Base-by-base conservation (phyloP, 2,888 invertebrate genomes). In the Drosophila sordidula region DNA sequence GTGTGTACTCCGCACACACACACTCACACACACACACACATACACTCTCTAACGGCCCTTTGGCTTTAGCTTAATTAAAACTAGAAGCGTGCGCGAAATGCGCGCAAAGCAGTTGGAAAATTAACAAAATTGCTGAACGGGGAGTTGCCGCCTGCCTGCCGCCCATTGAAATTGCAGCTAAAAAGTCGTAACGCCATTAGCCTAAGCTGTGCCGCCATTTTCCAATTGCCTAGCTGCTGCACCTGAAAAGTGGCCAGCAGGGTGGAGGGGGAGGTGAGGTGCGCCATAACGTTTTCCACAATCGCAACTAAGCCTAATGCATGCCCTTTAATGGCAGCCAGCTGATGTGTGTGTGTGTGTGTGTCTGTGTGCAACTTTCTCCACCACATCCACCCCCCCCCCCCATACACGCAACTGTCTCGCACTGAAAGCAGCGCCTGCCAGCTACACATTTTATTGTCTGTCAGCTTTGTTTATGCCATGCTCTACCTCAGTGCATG, bases 21-120 rank as follows among this genome's bases (percentile, higher is more conserved):
- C n/a, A 25, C 38, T 14, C 14, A 6, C 6, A 38, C n/a, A n/a
- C n/a, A 25, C 38, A 38, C 14, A 6, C 6, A 38, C 25, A 26
- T 51, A 63, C 52, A 63, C 50, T 29, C 67, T 44, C 29, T 41
- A 55, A 52, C 51, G 49, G 45, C 36, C 58, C 52, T 78, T 78
- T 70, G 68, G 57, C 63, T 76, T 64, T 51, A 46, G 82, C 86
- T 87, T 87, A 88, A 83, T 83, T 83, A 88, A 87, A 83, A 85
- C 77, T 87, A 68, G 79, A 50, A 54, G 65, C 55, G 70, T 50
- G 75, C 71, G 78, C 65, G 61, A 85, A 85, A 87, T 74, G 76
- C 34, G 55, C 42, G 73, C 76, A 85, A 87, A 87, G 63, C 85
- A 69, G 85, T 81, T 70, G 85, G 81, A 81, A 81, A 81, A 81